Conservation (phyloP, 2,113 vertebrate genomes). For the Reinhardtius hippoglossoides region DNA sequence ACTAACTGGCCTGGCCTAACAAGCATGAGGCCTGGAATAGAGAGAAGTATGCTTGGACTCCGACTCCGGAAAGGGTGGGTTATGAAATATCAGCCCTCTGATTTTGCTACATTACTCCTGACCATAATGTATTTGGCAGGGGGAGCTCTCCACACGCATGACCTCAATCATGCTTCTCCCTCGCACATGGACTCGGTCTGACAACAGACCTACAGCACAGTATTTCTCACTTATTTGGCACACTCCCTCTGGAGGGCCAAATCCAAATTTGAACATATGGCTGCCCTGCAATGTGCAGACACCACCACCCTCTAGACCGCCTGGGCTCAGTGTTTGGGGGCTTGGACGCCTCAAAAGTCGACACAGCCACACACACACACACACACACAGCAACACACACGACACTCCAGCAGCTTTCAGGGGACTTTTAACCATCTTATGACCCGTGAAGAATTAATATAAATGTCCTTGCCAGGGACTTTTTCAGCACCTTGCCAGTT, state of each 20-base stretch:
- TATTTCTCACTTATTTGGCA: conserved; percentile 47
- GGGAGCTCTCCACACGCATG: conserved; percentile 28
- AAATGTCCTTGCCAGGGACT: conserved; percentile 24
- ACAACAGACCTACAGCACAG: conserved; percentile 57
- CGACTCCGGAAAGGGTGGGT: conserved; percentile 1
- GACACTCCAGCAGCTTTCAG: conserved; percentile 44
- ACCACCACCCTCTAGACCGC: conserved; percentile 45
- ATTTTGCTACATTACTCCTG: conserved; percentile 30
- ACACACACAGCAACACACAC: background rate
- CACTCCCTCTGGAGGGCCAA: conserved; percentile 44
- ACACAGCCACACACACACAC: background rate
- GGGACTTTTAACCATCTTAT: conserved; percentile 29
- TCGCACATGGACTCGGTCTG: conserved; percentile 24
- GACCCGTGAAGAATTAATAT: conserved; percentile 22
- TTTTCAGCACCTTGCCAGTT: background rate
- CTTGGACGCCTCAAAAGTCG: conserved; percentile 9
- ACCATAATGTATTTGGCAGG: conserved; percentile 54
- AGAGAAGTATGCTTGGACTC: conserved; percentile 5
- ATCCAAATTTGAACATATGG: conserved; percentile 67
- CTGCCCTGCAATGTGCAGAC: conserved; percentile 44
- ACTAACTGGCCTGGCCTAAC: conserved; percentile 42
- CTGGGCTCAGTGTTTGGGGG: conserved; percentile 31
- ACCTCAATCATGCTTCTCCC: conserved; percentile 46
- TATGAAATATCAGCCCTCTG: conserved; percentile 43
- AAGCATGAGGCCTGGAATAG: conserved; percentile 23